A percentile compares a stretch with the other conserved stretches of the same genome.
Conservation (phyloP, 2,888 invertebrate species). For the Trichacis sp. region DNA sequence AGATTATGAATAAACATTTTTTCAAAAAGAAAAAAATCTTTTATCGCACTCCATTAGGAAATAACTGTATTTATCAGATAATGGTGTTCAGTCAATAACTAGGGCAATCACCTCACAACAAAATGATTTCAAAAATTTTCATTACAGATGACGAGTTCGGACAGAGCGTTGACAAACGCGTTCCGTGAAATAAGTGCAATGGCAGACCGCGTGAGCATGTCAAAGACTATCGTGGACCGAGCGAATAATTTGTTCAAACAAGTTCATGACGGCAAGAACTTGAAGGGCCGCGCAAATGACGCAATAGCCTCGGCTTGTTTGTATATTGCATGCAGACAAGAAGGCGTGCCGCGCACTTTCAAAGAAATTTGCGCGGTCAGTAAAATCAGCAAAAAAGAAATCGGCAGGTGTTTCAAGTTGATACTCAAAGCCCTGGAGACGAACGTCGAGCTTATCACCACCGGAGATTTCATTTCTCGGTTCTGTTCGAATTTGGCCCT, state of each 20-base stretch:
- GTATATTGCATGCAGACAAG: constrained; percentile 98
- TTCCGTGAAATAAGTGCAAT: constrained; percentile 97
- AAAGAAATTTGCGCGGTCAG: constrained; percentile 99
- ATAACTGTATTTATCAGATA: no score
- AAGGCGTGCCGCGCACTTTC: constrained; percentile 98
- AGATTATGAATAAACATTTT: no score
- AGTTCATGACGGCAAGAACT: constrained; percentile 95
- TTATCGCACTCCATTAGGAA: no score
- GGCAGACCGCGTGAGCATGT: constrained; percentile 97
- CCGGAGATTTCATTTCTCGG: constrained; percentile 98
- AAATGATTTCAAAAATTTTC: background rate
- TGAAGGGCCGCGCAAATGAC: constrained; percentile 96
- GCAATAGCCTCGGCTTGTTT: constrained; percentile 99
- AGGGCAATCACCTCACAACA: no score
- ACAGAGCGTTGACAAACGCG: constrained; percentile 94
- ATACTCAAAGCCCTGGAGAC: constrained; percentile 97
- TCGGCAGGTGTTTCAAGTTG: constrained; percentile 96
- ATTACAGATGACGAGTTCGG: constrained; percentile 93
- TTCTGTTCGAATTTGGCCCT: constrained; percentile 97
- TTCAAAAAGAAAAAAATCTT: no score
- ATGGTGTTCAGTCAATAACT: no score
- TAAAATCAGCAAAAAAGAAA: constrained; percentile 99
- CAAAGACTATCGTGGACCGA: constrained; percentile 95
- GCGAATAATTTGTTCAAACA: constrained; percentile 98
- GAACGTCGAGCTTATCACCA: constrained; percentile 96